These are phyloP conservation scores for Stegodyphus mimosarum DNA, from an alignment of 1,140 invertebrate species.

Conservation along the genomic window DNA sequence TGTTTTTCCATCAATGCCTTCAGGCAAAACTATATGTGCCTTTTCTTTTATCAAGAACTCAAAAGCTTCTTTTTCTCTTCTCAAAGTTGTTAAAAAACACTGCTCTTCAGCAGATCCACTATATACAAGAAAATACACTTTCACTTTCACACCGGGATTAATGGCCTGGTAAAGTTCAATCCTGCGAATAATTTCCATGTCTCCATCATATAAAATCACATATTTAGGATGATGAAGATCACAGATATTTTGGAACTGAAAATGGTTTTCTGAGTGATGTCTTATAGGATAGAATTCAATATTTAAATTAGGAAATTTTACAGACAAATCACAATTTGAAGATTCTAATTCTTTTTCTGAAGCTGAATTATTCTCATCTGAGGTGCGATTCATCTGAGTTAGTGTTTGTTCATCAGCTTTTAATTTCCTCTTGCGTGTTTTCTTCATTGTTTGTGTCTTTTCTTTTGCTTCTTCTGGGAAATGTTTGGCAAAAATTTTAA, in stretches of 20 bases:
- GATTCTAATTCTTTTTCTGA: background rate
- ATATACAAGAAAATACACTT: constrained; percentile 64
- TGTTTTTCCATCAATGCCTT: constrained; percentile 76
- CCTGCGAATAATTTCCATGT: constrained; percentile 87
- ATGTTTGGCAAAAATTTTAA: background rate
- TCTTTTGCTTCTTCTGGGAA: constrained; percentile 68
- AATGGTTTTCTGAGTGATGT: constrained; percentile 30
- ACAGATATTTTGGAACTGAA: constrained; percentile 32
- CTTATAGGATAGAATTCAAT: constrained; percentile 50
- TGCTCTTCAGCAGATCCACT: constrained; percentile 92
- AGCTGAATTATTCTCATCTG: background rate
- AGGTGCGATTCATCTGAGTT: constrained; percentile 32
- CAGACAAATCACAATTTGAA: background rate
- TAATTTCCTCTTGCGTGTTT: constrained; percentile 30
- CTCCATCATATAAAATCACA: constrained; percentile 90
- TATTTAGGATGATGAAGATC: constrained; percentile 75
- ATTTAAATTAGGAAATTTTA: constrained; percentile 23
- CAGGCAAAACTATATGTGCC: constrained; percentile 58
- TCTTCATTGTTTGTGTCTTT: background rate
- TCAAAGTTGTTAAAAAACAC: constrained; percentile 88
- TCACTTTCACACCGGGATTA: constrained; percentile 44
- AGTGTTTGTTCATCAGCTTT: constrained; percentile 55
- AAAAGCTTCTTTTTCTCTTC: constrained; percentile 94
- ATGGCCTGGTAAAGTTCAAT: constrained; percentile 78
- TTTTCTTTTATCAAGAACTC: constrained; percentile 91